These are phyloP conservation scores for Ormyrus thymus DNA, from an alignment of 2,888 invertebrate genomes.

Conservation along the genomic window DNA sequence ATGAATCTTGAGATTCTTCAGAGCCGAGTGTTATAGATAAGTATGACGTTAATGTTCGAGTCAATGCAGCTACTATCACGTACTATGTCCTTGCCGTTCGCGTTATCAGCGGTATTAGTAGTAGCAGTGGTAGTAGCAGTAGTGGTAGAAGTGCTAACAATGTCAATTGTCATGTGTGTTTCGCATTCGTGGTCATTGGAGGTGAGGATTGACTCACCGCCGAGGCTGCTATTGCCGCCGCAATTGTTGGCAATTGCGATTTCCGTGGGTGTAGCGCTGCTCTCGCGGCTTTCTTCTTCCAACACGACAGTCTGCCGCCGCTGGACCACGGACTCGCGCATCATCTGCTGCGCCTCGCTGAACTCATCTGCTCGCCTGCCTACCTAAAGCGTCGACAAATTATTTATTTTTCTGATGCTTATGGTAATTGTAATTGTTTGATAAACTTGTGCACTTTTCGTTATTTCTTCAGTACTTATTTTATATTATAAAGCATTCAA, in stretches of 20 bases:
- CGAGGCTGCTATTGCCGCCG: conserved; percentile 65
- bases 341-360: conserved; percentile 86
- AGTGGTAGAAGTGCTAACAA: conserved; percentile 44
- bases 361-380: conserved; percentile 87
- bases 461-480: too few relatives aligned
- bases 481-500: too few relatives aligned
- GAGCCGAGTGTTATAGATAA: conserved; percentile 68
- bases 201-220: conserved; percentile 69
- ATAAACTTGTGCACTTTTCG: too few relatives aligned
- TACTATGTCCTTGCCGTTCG: conserved; percentile 59
- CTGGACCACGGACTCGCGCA: conserved; percentile 82
- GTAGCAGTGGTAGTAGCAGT: conserved; percentile 40
- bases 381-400: conserved; percentile 73
- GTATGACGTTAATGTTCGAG: conserved; percentile 63
- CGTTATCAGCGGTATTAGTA: conserved; percentile 54
- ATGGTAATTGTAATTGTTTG: too few relatives aligned
- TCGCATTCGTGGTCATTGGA: conserved; percentile 48
- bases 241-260: conserved; percentile 61
- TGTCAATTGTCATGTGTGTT: conserved; percentile 52
- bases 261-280: conserved; percentile 69
- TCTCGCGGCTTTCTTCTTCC: conserved; percentile 65
- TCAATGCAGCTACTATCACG: conserved; percentile 60
- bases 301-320: conserved; percentile 68
- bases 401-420: too few relatives aligned
- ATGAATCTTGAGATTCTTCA: conserved; percentile 57